Base-by-base conservation (phyloP, 2,113 vertebrate genomes). In the Bagarius yarrelli region DNA sequence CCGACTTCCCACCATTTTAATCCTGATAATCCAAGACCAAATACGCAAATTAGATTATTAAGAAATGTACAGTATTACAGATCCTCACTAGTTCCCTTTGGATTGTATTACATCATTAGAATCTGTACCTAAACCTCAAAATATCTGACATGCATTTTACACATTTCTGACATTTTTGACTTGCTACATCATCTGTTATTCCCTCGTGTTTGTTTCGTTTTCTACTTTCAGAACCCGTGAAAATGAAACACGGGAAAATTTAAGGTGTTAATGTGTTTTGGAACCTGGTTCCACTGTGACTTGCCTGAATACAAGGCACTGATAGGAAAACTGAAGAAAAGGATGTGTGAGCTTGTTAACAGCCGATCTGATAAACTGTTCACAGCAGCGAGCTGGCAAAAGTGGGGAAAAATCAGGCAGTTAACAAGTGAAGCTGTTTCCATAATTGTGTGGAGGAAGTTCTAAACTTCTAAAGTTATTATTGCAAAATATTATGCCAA, bases 221-320 rank as follows among this genome's bases (percentile, higher is more conserved):
- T 30, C n/a, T 18, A 11, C 25, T 30, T 71, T 52, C 69, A 52
- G 23, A 47, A 70, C 23, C n/a, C 15, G 40, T 19, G 21, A 11
- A 71, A 70, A 18, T 1, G 16, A 71, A 71, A 30, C 4, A 8
- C 0, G 21, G 69, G 15, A 52, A 47, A 71, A 30, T 71, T 52
- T 19, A 50, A 71, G 15, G n/a, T 50, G 69, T 30, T 52, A 52
- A 71, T 71, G 44, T 71, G 63, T 66, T 40, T 69, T 8, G 40
- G 9, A 25, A 50, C 23, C 63, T 9, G 63, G 18, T 40, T 66
- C 34, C 13, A 3, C n/a, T 1, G n/a, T 47, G 66, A 25, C 23
- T 12, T 25, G 32, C 36, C 18, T 69, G 21, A 44, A 23, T 69
- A 40, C 40, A 30, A 69, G 5, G 36, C 36, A 69, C 21, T 5